A percentile compares a stretch with the other conserved stretches of the same genome.
phyloP scores from a whole-genome alignment of 2,888 invertebrate genomes.

The Rosalia funebris region DNA sequence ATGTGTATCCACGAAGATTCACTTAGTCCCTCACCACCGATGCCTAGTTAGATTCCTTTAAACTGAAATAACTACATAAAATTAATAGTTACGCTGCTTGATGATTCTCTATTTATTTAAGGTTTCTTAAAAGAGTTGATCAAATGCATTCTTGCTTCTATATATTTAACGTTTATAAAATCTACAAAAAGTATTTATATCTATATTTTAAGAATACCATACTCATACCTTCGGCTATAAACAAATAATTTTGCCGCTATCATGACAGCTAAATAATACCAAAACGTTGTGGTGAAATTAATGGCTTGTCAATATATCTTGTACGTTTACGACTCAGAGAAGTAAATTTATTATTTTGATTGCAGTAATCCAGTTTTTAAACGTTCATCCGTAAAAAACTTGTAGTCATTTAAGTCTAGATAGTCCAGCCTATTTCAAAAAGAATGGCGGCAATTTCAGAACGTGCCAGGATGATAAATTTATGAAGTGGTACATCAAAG shows the following conservation, averaged over 20 bases:
- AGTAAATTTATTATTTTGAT: constrained; percentile 38
- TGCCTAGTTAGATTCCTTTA: too few species aligned
- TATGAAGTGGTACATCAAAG: constrained; percentile 53
- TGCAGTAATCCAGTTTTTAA: constrained; percentile 43
- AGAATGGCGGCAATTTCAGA: constrained; percentile 43
- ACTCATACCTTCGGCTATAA: constrained; percentile 8
- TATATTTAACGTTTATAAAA: too few species aligned
- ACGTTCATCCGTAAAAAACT: constrained; percentile 38
- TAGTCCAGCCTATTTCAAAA: constrained; percentile 42
- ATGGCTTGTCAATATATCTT: constrained; percentile 24
- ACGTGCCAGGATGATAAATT: constrained; percentile 52
- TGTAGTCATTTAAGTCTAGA: constrained; percentile 36
- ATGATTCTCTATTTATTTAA: too few species aligned
- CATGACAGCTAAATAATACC: constrained; percentile 30
- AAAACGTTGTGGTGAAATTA: constrained; percentile 16
- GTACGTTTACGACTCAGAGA: constrained; percentile 9
- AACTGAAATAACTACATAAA: too few species aligned
- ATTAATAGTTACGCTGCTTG: too few species aligned
- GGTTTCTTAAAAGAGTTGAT: too few species aligned
- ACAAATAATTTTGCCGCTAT: constrained; percentile 16
- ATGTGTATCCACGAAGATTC: too few species aligned
- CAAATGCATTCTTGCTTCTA: too few species aligned
- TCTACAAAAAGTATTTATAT: constrained; percentile 8
- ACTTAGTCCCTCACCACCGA: too few species aligned
- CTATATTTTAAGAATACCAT: not conserved